Base-by-base conservation (phyloP, 2,113 vertebrate species). In the Formicarius rufipectus region DNA sequence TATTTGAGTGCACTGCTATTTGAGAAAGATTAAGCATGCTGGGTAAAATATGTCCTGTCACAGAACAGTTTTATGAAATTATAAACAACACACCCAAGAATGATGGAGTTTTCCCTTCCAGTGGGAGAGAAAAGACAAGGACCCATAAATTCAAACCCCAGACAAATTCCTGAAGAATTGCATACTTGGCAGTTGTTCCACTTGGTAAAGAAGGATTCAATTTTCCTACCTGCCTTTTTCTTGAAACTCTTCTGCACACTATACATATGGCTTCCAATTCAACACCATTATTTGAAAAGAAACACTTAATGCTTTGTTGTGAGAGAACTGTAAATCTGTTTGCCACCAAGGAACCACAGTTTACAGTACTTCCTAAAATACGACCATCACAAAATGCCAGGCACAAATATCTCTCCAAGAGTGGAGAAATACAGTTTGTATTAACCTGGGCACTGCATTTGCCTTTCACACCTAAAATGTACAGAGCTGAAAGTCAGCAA, bases 41-140 rank as follows among this genome's bases (percentile, higher is more conserved):
- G 96, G 95, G 98, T 99, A 98, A 99, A 99, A 98, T 98, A 99
- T 98, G 97, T 97, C 96, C 98, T 98, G 98, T 98, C 98, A 98
- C 87, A 89, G 82, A 98, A 98, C 97, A 97, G 98, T 97, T 98
- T 99, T 98, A 99, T 98, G 98, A 98, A 99, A 99, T 99, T 98
- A 98, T 98, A 98, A 98, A 98, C 97, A 98, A 98, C 64, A 25
- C 45, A 88, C 77, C 85, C 93, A 96, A 95, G 92, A 98, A 98
- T 98, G 97, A 99, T 98, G 98, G 97, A 98, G 95, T 97, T 98
- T 97, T 98, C 97, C 97, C 97, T 98, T 96, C 96, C 90, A 96
- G 95, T 94, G 79, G 97, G 94, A 97, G 84, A 92, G 83, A 96
- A 98, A 97, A 96, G 93, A 96, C 92, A 98, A 96, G 94, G 87